Conservation (phyloP, 1,140 invertebrate species). For the Xylocopa sonorina region DNA sequence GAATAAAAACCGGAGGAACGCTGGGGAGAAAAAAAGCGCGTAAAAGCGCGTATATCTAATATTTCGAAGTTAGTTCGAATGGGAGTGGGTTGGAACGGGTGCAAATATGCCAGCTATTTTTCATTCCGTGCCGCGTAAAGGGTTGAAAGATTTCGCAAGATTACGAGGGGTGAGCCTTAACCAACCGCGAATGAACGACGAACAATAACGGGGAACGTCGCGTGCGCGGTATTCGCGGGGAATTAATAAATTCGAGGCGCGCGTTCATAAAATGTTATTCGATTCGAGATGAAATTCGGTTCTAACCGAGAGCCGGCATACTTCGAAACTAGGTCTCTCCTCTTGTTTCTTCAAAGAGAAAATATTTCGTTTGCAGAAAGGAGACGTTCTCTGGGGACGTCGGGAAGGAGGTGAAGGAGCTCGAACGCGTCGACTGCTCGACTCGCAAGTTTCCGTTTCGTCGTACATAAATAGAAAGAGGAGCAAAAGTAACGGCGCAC, state of each 20-base stretch:
- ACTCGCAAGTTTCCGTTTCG: neutral
- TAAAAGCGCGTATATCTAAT: no score
- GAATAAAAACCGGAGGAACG: no score
- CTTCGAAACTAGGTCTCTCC: neutral
- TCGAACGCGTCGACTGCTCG: neutral
- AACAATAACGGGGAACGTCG: neutral
- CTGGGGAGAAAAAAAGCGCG: no score
- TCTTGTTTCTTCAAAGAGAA: conserved; percentile 33
- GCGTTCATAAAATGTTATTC: neutral
- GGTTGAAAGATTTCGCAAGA: no score
- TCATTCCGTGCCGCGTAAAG: no score
- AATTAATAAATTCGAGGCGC: conserved; percentile 14
- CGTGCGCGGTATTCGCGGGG: neutral
- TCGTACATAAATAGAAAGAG: neutral
- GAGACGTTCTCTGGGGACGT: neutral
- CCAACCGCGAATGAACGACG: no score
- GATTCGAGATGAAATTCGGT: conserved; percentile 9
- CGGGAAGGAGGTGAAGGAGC: conserved; percentile 4
- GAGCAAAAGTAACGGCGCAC: neutral
- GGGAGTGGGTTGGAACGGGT: no score
- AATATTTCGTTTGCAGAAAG: conserved; percentile 22
- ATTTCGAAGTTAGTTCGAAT: no score
- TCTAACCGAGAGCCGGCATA: neutral
- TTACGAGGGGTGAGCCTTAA: no score
- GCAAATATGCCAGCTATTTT: no score